Base-by-base conservation (phyloP, 1,140 invertebrate genomes). In the Rhopalosiphum padi region DNA sequence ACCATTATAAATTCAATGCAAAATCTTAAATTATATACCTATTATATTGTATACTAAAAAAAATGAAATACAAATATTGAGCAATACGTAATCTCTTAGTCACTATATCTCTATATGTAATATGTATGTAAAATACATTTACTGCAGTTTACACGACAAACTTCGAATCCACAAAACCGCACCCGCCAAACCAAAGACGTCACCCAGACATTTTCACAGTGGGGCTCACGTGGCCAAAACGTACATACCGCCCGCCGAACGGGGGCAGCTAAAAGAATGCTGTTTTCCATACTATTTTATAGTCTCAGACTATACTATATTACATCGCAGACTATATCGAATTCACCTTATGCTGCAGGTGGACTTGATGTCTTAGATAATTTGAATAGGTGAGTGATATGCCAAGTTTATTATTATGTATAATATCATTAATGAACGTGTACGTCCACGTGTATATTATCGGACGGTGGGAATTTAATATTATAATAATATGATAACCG, bases 351-450 rank as follows among this genome's bases (percentile, higher is more conserved):
- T 25, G 30, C 60, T 77, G 60, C 30, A 77, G 15, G 60, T 77
- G 60, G 30, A 77, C 60, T n/a, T n/a, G 60, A n/a, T 68, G 15
- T n/a, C 15, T n/a, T 6, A 77, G 60, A n/a, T 60, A 77, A n/a
- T 77, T 68, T 15, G 60, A 68, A 68, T 30, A 15, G 60, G 60
- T 11, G 60, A 68, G 23, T 68, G 11, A 77, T 77, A 21, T n/a
- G 60, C 30, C 30, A 15, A 68, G 30, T 18, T 77, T 77, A 77
- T 77, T n/a, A 77, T n/a, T n/a, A 77, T 77, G 30, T 77, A 77
- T n/a, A 77, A 77, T 77, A 77, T 77, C 60, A 77, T 77, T 77
- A 77, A 77, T 77, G 60, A n/a, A 77, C n/a, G 60, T 68, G 60
- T 68, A 60, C 9, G 25, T 25, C 9, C 55, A 60, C 55, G 9